Base-by-base conservation (phyloP, 2,797 vertebrate species). In the Urophycis tenuis region DNA sequence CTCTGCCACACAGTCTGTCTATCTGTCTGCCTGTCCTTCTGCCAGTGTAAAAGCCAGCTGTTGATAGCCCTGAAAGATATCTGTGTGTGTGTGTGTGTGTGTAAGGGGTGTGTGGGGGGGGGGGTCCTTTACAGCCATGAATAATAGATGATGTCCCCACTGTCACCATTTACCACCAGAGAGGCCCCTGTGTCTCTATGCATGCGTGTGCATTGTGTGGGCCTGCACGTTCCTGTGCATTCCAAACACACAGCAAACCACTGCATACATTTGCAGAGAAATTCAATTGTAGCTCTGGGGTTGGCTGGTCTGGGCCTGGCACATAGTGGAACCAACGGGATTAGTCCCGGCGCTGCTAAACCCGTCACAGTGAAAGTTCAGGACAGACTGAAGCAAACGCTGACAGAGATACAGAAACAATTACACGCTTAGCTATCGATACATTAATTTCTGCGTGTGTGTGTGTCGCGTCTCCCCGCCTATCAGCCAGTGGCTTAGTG, bases 111-210 rank as follows among this genome's bases (percentile, higher is more conserved):
- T 53, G 49, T 53, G 49, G 1, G 49, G 49, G 22, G 49, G 6
- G 7, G 49, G 22, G 49, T 53, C 49, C 49, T 53, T 53, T 53
- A 53, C 49, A 53, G 74, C 75, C 76, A 53, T 53, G 49, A 53
- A 53, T 53, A 53, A 53, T 53, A 53, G 49, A 53, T 53, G 49
- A 22, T 53, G 49, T 53, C 49, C n/a, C 49, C 49, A 53, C 49
- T 22, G 49, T 53, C 49, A 5, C 49, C 49, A 14, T 53, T 53
- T 22, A 22, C 49, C 49, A 53, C 74, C 33, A 30, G 73, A 80
- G 76, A 6, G 22, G 7, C 49, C 49, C 4, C 49, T n/a, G 49
- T 53, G 49, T 53, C 19, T 53, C 19, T 53, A n/a, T 19, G 15
- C 5, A 19, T 49, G 45, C 19, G 45, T 10, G 10, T 19, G 45